Base-by-base conservation (phyloP, 2,797 vertebrate species). In the Melopsittacus undulatus region DNA sequence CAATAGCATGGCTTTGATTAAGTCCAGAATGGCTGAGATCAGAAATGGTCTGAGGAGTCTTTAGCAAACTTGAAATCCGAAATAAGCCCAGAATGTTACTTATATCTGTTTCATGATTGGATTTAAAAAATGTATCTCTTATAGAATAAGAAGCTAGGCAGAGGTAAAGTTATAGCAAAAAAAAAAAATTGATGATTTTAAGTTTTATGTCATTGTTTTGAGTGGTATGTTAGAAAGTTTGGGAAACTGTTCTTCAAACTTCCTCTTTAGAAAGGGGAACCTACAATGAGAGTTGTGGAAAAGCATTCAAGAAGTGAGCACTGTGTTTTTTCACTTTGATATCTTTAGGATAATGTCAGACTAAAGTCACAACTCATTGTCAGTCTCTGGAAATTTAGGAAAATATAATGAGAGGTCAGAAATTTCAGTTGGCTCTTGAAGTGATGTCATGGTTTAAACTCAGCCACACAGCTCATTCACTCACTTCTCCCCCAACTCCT, bases 111-210 rank as follows among this genome's bases (percentile, higher is more conserved):
- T 83, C 8, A 43, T 46, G 10, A 9, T 8, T 77, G 8, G 2
- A 74, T 62, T 76, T 17, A 93, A 73, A 83, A 21, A 0, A 29
- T 48, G 2, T 9, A 36, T 26, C 29, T 73, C 13, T 18, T 67
- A 27, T 5, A 15, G 22, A 83, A 62, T 30, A 77, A 46, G 5
- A 57, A 70, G 9, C 1, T 42, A 69, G 3, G 7, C 10, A 30
- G 13, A 9, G 1, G 1, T 68, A 63, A 83, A 82, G 15, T 51
- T 68, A 49, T 1, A 1, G 23, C 4, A 1, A 62, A 52, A 82
- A 52, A 82, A 61, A 4, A 1, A 4, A n/a, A n/a, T n/a, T 10
- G 0, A 49, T 69, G 7, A 1, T 64, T 84, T 91, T 5, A 52
- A 46, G 29, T 42, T 36, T 1, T 7, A 34, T 49, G 9, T 16